phyloP scores from a whole-genome alignment of 2,888 invertebrate genomes.

The Andrena hattorfiana region DNA sequence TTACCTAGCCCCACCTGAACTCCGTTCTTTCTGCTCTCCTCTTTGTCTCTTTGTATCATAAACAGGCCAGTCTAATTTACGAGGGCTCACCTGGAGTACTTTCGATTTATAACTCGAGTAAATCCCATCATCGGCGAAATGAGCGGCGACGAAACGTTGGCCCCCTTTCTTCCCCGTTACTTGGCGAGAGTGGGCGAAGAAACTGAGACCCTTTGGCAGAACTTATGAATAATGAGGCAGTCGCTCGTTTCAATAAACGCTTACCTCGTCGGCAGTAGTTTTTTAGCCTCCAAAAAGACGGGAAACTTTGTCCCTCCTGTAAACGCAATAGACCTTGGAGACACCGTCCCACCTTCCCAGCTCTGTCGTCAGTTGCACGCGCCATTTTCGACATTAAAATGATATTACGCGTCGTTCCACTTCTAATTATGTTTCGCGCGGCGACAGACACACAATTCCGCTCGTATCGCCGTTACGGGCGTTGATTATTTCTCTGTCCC shows the following conservation, averaged over 20 bases:
- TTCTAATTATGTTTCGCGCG: slow-evolving; percentile 26
- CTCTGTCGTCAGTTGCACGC: slow-evolving; percentile 4
- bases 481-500: neutral
- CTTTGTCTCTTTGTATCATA: slow-evolving; percentile 7
- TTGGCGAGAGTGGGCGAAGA: slow-evolving; percentile 21
- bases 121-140: slow-evolving; percentile 65
- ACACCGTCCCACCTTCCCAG: slow-evolving; percentile 1
- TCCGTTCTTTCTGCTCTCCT: neutral
- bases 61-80: slow-evolving; percentile 25
- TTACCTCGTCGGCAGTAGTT: slow-evolving; percentile 59
- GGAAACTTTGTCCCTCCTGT: slow-evolving; percentile 43
- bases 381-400: slow-evolving; percentile 42
- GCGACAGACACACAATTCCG: neutral
- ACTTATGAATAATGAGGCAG: slow-evolving; percentile 69
- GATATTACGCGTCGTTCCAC: slow-evolving; percentile 26
- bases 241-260: slow-evolving; percentile 69
- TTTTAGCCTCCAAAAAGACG: slow-evolving; percentile 39
- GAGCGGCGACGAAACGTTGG: slow-evolving; percentile 43
- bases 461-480: slow-evolving; percentile 1
- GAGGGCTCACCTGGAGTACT: slow-evolving; percentile 33
- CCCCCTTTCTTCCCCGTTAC: slow-evolving; percentile 13
- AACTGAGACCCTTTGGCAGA: slow-evolving; percentile 48
- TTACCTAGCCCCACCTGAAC: no score
- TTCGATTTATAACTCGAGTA: slow-evolving; percentile 53
- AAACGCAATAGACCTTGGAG: slow-evolving; percentile 44